Conservation (phyloP, 2,113 vertebrate species). For the Dromaius novaehollandiae region DNA sequence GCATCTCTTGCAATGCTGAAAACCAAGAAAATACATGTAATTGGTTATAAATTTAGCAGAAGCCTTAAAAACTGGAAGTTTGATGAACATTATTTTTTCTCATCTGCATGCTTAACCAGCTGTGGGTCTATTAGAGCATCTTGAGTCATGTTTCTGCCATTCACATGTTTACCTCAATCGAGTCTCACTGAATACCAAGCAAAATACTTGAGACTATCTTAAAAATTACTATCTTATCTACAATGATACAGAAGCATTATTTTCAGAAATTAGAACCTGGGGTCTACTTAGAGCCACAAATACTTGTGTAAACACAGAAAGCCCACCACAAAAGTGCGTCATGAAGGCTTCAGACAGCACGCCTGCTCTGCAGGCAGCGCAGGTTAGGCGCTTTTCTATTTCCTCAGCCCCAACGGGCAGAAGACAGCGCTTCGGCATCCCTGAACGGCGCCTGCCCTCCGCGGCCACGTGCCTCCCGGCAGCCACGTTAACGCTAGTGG, state of each 20-base stretch:
- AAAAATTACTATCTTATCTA: neutral
- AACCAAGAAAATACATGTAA: neutral
- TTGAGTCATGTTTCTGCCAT: neutral
- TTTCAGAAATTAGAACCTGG: neutral
- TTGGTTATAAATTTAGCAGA: neutral
- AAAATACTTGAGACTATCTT: no score
- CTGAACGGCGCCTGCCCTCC: neutral
- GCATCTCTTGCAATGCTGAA: neutral
- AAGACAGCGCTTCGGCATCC: neutral
- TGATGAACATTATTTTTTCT: neutral
- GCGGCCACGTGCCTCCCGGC: neutral
- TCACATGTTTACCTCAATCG: neutral
- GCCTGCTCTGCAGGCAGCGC: neutral
- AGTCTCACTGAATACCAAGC: neutral
- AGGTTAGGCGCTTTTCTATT: neutral
- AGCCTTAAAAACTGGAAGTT: neutral
- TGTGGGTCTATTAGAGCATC: neutral
- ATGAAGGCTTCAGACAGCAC: neutral
- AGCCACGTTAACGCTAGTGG: neutral
- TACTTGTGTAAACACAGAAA: neutral
- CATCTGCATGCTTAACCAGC: neutral
- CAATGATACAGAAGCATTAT: neutral
- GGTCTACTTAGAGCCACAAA: neutral
- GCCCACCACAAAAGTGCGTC: neutral
- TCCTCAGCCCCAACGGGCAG: neutral